Evolutionary conservation across 1,140 invertebrate genomes (phyloP).

Genomic region (Zaprionus africanus): DNA sequence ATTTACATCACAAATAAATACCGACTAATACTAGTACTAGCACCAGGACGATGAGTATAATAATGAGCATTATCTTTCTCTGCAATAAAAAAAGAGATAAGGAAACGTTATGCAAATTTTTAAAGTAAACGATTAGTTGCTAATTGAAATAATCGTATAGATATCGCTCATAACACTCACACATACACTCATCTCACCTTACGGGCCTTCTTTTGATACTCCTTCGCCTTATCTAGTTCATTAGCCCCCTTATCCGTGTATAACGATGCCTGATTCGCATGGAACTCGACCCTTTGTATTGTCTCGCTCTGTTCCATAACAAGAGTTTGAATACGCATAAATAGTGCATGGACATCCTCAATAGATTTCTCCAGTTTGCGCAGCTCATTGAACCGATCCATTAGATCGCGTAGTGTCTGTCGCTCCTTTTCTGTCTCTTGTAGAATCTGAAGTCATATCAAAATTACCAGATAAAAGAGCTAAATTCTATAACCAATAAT

Average conservation of each 20-base stretch:
- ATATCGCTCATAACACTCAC: not conserved
- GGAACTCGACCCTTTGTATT: constrained; percentile 81
- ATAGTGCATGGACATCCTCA: constrained; percentile 81
- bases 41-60: constrained; percentile 65
- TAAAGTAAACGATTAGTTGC: not conserved
- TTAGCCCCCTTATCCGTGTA: constrained; percentile 75
- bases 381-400: constrained; percentile 80
- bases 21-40: constrained; percentile 77
- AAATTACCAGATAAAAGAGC: not conserved
- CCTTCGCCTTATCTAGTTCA: constrained; percentile 75
- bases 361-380: constrained; percentile 82
- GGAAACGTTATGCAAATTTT: constrained; percentile 12
- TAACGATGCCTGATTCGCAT: constrained; percentile 78
- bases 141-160: not conserved
- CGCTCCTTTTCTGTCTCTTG: constrained; percentile 83
- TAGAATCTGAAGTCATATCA: constrained; percentile 58
- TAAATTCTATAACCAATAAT: not conserved
- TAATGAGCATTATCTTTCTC: constrained; percentile 80
- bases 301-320: constrained; percentile 82
- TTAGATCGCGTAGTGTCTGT: constrained; percentile 72
- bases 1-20: constrained; percentile 74
- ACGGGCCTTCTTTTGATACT: constrained; percentile 69
- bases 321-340: constrained; percentile 80
- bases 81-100: constrained; percentile 49
- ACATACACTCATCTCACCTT: constrained; percentile 62